Percentiles rank a stretch among this genome's conserved stretches.
phyloP scores from a whole-genome alignment of 2,888 invertebrate genomes.

The Pachycephus smyrnensis region DNA sequence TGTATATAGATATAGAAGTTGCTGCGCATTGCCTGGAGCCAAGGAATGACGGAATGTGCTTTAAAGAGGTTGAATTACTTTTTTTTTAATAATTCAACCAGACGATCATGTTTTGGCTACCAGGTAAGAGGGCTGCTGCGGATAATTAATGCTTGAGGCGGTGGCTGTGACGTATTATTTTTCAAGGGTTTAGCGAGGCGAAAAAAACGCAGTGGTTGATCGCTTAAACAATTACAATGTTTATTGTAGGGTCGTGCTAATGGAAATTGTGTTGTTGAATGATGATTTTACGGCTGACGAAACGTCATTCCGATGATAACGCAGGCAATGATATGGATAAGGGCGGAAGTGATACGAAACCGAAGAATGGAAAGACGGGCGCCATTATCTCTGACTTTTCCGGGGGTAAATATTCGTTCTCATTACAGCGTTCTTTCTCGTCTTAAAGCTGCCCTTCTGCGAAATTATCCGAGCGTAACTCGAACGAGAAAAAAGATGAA shows the following conservation, averaged over 20 bases:
- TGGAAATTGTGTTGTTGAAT: not conserved
- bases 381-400: slow-evolving; percentile 41
- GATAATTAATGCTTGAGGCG: not conserved
- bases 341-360: slow-evolving; percentile 35
- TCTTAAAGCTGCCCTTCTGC: slow-evolving; percentile 23
- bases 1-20: not conserved
- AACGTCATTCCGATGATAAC: not conserved
- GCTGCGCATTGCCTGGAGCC: slow-evolving; percentile 38
- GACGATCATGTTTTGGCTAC: slow-evolving; percentile 33
- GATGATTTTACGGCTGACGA: not conserved
- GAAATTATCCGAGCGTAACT: not conserved
- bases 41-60: slow-evolving; percentile 39
- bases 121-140: not conserved
- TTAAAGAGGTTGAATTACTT: slow-evolving; percentile 46
- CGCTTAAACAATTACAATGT: too few relatives aligned
- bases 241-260: not conserved
- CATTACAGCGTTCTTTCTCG: slow-evolving; percentile 13
- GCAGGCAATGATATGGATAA: not conserved
- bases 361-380: slow-evolving; percentile 38
- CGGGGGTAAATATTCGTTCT: slow-evolving; percentile 43
- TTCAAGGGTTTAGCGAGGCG: not conserved
- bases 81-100: slow-evolving; percentile 51
- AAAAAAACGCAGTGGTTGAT: not conserved
- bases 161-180: not conserved
- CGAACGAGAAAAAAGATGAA: not conserved